Evolutionary conservation across 2,888 invertebrate species (phyloP).

Genomic region (Strigamia transsilvanica): DNA sequence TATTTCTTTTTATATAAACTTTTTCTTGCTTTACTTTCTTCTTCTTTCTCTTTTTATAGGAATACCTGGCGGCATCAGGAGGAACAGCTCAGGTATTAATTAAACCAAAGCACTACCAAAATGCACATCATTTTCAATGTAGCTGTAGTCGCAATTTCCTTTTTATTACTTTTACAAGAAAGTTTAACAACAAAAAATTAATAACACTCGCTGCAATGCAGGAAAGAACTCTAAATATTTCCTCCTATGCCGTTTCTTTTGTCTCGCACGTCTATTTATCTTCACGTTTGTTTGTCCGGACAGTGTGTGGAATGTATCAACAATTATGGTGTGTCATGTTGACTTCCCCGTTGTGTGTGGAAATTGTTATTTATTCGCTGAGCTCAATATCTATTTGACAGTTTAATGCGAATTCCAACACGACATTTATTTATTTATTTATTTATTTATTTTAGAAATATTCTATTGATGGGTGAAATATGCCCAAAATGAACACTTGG

Average conservation of each 20-base stretch:
- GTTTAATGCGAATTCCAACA: neutral
- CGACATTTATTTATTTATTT: too few relatives aligned
- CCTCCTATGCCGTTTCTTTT: slow-evolving; percentile 22
- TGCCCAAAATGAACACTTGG: too few relatives aligned
- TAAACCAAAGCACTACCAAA: neutral
- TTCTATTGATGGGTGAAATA: too few relatives aligned
- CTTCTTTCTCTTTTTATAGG: slow-evolving; percentile 1
- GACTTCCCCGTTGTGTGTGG: neutral
- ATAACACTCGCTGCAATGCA: neutral
- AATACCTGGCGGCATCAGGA: slow-evolving; percentile 40
- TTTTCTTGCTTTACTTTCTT: slow-evolving; percentile 1
- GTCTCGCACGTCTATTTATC: neutral
- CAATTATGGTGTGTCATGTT: neutral
- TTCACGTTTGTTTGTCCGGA: neutral
- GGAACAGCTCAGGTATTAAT: slow-evolving; percentile 41
- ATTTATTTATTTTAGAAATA: too few relatives aligned
- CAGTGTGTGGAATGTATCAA: neutral
- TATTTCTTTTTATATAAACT: neutral
- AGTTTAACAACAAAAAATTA: neutral
- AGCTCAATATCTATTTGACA: neutral
- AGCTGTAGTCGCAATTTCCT: neutral
- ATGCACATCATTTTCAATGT: neutral
- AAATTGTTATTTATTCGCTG: slow-evolving; percentile 16
- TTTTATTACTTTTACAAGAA: neutral
- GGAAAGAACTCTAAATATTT: neutral